Base-by-base conservation (phyloP, 2,888 invertebrate genomes). In the Diaprepes abbreviatus region DNA sequence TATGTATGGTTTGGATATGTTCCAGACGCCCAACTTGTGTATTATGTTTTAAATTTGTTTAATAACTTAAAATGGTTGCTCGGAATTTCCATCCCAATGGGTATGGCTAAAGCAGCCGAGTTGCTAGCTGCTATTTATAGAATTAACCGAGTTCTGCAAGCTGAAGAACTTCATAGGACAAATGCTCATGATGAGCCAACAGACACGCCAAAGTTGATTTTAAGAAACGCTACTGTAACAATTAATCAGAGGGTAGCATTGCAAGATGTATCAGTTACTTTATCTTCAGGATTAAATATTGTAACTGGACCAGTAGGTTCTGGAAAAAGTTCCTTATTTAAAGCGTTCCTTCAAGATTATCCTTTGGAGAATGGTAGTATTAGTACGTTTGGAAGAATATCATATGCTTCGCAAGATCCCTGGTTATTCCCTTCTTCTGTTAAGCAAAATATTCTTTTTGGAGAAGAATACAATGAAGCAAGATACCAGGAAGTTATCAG, bases 41-140 rank as follows among this genome's bases (percentile, higher is more conserved):
- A 96, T 84, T 93, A 96, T 67, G 89, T 96, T 54, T 92, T 95
- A n/a, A 92, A 95, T 6, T 93, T 96, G 82, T 96, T 94, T 85
- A 95, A 94, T 79, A 92, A 95, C 64, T 85, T 97, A 67, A 88
- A 94, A 31, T 91, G 93, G 76, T 91, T 93, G 10, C 92, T 97
- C 90, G 94, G 94, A 0, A 91, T 95, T 10, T 94, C 93, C 84
- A 93, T 97, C 77, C 96, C 97, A 0, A 91, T 92, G 85, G 93
- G 91, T 50, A 90, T 96, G 74, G 90, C 92, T 0, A 91, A 92
- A 85, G 87, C 92, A 43, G 92, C 94, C 0, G 95, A 96, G 85
- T 89, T 91, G 0, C 84, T 88, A 28, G 92, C 95, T 54, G 91
- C 93, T 2, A 88, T 93, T 66, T 88, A 87, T 68, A 87, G 95